Percentiles rank a stretch among this genome's conserved stretches.
These are phyloP conservation scores for Nyctibius grandis DNA, from an alignment of 2,797 vertebrate species.

Conservation along the genomic window DNA sequence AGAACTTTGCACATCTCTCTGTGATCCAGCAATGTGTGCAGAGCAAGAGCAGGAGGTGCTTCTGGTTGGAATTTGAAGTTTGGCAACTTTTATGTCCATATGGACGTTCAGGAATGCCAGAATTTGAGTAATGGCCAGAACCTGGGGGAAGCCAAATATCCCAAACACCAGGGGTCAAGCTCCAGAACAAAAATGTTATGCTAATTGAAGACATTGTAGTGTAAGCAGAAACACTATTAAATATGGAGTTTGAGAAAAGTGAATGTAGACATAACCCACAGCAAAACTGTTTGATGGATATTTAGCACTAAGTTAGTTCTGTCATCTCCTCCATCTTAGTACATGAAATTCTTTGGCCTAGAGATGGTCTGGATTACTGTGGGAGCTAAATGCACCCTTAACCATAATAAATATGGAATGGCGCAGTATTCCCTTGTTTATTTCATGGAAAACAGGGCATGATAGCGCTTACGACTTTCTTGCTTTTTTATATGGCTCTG, in stretches of 20 bases:
- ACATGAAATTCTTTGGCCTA: neutral
- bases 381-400: neutral
- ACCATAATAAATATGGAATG: neutral
- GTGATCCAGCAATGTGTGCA: accelerated
- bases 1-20: neutral
- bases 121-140: neutral
- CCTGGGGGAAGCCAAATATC: neutral
- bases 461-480: conserved; percentile 15
- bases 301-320: neutral
- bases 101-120: neutral
- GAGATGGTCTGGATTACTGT: neutral
- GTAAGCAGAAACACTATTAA: neutral
- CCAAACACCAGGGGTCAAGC: neutral
- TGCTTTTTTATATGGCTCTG: conserved; percentile 19
- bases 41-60: neutral
- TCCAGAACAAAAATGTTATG: neutral
- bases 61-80: neutral
- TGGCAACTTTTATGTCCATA: neutral
- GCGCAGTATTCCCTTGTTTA: neutral
- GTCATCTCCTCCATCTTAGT: neutral
- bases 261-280: neutral
- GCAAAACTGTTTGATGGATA: neutral
- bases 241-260: neutral
- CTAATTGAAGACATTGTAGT: neutral
- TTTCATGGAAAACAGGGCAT: conserved; percentile 34